Conservation (phyloP, 2,113 vertebrate species). For the Cochlearius cochlearius region DNA sequence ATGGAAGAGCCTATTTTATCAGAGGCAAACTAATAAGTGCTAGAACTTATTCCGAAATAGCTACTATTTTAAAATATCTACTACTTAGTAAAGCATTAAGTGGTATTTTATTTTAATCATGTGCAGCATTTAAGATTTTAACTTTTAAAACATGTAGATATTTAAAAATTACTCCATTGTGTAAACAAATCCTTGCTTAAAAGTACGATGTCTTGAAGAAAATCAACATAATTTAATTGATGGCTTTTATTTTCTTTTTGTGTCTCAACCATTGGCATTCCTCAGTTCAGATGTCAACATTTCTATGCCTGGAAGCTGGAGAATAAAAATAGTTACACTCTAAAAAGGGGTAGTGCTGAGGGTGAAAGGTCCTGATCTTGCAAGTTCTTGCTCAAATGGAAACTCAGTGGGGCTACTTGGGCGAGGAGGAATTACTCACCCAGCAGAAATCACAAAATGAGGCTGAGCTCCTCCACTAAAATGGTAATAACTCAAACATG, state of each 20-base stretch:
- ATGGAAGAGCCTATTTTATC: neutral
- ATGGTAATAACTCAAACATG: neutral
- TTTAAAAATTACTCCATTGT: neutral
- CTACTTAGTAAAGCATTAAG: neutral
- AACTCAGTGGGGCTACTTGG: neutral
- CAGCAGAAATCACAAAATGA: neutral
- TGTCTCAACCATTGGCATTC: slow-evolving; percentile 3
- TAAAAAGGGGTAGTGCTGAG: neutral
- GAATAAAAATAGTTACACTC: slow-evolving; percentile 32
- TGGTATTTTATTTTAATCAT: neutral
- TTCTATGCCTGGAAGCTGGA: slow-evolving; percentile 22
- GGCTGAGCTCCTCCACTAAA: slow-evolving; percentile 9
- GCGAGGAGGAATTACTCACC: slow-evolving; percentile 8
- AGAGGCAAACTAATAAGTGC: neutral
- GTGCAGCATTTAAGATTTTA: neutral
- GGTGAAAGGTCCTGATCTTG: slow-evolving; percentile 32
- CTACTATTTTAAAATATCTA: neutral
- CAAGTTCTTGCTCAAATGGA: slow-evolving; percentile 18
- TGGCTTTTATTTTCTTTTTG: neutral
- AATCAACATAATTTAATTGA: neutral
- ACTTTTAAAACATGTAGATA: neutral
- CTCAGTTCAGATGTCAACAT: slow-evolving; percentile 17
- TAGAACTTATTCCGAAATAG: neutral
- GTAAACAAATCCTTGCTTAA: neutral
- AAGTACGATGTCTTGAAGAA: neutral